Conservation (phyloP, 2,888 invertebrate genomes). For the Hemithea aestivaria region DNA sequence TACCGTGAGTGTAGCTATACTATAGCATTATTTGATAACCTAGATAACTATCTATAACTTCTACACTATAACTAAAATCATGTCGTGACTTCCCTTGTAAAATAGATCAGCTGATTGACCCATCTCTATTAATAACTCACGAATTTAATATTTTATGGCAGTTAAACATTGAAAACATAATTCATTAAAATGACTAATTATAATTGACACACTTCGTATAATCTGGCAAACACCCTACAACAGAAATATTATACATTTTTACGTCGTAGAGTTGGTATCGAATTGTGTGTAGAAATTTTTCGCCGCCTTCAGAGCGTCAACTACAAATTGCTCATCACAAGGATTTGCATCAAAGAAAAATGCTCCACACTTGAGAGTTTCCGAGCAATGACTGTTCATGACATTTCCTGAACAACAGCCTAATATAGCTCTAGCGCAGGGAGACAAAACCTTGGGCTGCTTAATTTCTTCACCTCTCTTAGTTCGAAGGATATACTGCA, state of each 20-base stretch:
- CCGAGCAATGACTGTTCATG: slow-evolving; percentile 82
- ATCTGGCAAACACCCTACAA: not conserved
- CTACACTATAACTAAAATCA: too few species aligned
- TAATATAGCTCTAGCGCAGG: slow-evolving; percentile 87
- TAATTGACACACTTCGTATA: not conserved
- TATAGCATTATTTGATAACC: too few species aligned
- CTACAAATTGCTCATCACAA: slow-evolving; percentile 80
- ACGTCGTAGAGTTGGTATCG: slow-evolving; percentile 29
- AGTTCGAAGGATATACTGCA: slow-evolving; percentile 47
- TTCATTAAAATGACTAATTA: too few species aligned
- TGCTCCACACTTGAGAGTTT: slow-evolving; percentile 84
- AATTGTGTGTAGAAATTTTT: slow-evolving; percentile 57
- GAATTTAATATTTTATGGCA: too few species aligned
- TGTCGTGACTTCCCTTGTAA: too few species aligned
- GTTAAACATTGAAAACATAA: too few species aligned
- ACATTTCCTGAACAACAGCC: slow-evolving; percentile 82
- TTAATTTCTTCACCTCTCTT: slow-evolving; percentile 37
- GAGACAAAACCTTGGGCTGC: slow-evolving; percentile 60
- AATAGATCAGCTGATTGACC: too few species aligned
- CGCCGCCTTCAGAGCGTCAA: slow-evolving; percentile 77
- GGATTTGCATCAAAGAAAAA: slow-evolving; percentile 88
- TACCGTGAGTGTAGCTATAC: too few species aligned
- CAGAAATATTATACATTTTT: not conserved
- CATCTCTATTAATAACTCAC: too few species aligned
- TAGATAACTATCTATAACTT: too few species aligned